Percentiles rank a stretch among this genome's conserved stretches.
Evolutionary conservation across 2,888 invertebrate genomes (phyloP).

Genomic region (Suillia variegata): DNA sequence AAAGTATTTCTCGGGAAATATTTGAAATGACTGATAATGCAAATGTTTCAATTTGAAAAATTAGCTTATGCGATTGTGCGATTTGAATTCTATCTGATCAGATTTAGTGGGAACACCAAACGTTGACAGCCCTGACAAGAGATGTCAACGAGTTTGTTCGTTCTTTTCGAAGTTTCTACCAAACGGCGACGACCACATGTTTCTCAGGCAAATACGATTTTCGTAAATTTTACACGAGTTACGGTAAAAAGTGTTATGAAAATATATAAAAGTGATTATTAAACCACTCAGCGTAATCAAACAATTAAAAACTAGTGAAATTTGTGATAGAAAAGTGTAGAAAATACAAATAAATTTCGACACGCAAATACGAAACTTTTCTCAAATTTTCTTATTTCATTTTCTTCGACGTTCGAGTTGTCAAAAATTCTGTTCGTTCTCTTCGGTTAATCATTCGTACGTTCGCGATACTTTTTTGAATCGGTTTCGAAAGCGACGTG

Average conservation of each 20-base stretch:
- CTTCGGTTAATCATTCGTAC: no score
- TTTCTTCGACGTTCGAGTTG: slow-evolving; percentile 33
- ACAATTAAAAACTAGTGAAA: slow-evolving; percentile 44
- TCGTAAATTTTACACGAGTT: slow-evolving; percentile 45
- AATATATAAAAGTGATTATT: slow-evolving; percentile 45
- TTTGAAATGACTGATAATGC: no score
- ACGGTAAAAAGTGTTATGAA: slow-evolving; percentile 55
- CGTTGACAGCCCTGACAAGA: not conserved
- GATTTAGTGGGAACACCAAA: no score
- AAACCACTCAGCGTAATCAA: slow-evolving; percentile 36
- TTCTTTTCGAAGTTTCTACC: slow-evolving; percentile 68
- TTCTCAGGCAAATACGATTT: slow-evolving; percentile 56
- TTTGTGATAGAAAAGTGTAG: slow-evolving; percentile 33
- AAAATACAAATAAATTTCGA: no score
- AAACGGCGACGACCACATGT: slow-evolving; percentile 75
- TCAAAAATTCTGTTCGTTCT: slow-evolving; percentile 30
- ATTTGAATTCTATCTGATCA: no score
- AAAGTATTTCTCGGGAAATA: no score
- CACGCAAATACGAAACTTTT: no score
- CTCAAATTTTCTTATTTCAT: slow-evolving; percentile 22
- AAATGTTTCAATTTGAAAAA: no score
- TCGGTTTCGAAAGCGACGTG: slow-evolving; percentile 16
- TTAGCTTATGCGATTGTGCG: no score
- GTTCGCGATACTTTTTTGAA: no score
- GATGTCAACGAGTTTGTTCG: slow-evolving; percentile 30